Percentiles rank a stretch among this genome's conserved stretches.
Evolutionary conservation across 2,113 vertebrate genomes (phyloP).

Genomic region (Hippocampus barbouri): DNA sequence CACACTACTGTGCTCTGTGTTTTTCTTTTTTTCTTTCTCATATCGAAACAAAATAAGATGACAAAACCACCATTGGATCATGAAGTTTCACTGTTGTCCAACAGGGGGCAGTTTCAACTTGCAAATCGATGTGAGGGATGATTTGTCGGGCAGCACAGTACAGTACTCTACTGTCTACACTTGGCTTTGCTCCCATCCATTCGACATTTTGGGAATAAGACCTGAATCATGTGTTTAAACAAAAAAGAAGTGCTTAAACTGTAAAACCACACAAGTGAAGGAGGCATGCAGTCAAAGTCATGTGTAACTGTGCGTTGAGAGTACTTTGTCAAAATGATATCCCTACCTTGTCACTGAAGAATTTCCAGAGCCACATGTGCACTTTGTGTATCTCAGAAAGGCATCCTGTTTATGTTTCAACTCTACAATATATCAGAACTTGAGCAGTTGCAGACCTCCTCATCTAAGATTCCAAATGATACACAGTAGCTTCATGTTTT

Average conservation of each 20-base stretch:
- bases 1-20: too few species aligned
- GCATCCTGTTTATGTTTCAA: constrained; percentile 59
- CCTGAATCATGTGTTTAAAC: constrained; percentile 3
- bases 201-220: neutral
- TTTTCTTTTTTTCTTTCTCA: too few species aligned
- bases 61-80: neutral
- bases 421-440: constrained; percentile 42
- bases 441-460: neutral
- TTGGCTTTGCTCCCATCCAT: neutral
- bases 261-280: constrained; percentile 24
- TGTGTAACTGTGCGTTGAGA: constrained; percentile 17
- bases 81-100: neutral
- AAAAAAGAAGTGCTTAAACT: constrained; percentile 10
- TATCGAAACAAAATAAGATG: neutral
- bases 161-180: neutral
- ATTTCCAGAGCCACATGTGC: constrained; percentile 32
- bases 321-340: constrained; percentile 52
- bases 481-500: constrained; percentile 5
- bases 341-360: constrained; percentile 43
- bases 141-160: neutral
- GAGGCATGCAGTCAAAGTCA: constrained; percentile 15
- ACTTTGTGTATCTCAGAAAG: constrained; percentile 32
- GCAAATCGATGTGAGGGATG: neutral
- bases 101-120: neutral
- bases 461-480: constrained; percentile 2